Evolutionary conservation across 2,797 vertebrate genomes (phyloP), one percentile per base, ranked within the genome.

Genomic region (Acipenser ruthenus): DNA sequence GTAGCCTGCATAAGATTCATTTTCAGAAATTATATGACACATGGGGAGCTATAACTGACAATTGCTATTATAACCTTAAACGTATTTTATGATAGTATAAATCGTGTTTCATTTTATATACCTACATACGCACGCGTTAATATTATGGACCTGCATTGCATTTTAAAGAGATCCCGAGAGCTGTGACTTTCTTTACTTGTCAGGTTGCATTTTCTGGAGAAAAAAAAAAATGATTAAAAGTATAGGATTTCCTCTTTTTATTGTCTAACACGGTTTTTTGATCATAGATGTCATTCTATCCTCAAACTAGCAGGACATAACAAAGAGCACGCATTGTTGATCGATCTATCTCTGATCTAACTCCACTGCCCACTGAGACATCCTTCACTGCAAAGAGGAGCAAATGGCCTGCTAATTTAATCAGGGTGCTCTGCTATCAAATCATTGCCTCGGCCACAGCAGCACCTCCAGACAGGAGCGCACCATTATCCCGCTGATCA

Each of bases 381-480:
- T 91, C 83, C 83, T 88, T 84, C 82, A 84, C 86, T 64, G 83
- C 86, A 88, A 90, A 81, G 86, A 64, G 78, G 72, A 89, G 87
- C 90, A 95, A 95, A 98, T 95, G 91, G 93, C 86, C 80, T 86
- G 86, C 80, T 95, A 96, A 97, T 96, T 91, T 79, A 94, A 98
- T 98, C 92, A 93, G 84, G 77, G 75, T 87, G 83, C 86, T 89
- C 84, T 73, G 70, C 91, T 92, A 95, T 95, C 91, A 86, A 92
- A 95, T 97, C 92, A 95, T 73, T 85, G 84, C 87, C 88, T 72
- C 69, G 70, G 73, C 82, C 80, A 76, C 85, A 89, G 88, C 84
- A 82, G 80, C 84, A 82, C 86, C 82, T 87, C 81, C 81, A 87
- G 89, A 88, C 88, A 88, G 82, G 78, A 77, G 72, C 83, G 85